Conservation (phyloP, 2,797 vertebrate genomes). For the Falco naumanni region DNA sequence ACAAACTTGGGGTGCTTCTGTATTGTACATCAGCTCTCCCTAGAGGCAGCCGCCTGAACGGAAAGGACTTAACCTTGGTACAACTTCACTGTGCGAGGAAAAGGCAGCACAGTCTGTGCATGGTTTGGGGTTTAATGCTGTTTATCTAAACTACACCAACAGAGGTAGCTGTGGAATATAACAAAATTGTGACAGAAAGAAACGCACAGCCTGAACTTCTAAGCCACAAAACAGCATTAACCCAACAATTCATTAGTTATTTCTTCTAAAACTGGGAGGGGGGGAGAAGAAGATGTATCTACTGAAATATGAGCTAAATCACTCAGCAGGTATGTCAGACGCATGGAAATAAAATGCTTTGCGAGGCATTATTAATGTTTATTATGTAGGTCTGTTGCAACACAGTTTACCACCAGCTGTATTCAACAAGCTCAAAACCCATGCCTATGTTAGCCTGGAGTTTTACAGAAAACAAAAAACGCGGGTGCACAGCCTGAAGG, state of each 20-base stretch:
- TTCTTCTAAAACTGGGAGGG: not conserved
- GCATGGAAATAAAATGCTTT: not conserved
- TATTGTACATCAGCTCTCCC: not conserved
- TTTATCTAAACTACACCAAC: not conserved
- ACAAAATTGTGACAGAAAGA: not conserved
- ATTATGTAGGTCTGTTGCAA: not conserved
- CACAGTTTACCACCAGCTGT: not conserved
- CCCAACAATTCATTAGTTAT: not conserved
- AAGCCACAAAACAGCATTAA: not conserved
- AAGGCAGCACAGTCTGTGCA: not conserved
- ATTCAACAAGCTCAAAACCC: not conserved
- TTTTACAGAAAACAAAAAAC: not conserved
- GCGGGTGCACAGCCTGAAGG: not conserved
- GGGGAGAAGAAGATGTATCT: not conserved
- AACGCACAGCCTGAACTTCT: not conserved
- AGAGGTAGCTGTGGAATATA: not conserved
- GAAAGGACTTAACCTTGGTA: not conserved
- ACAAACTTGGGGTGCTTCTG: rapidly evolving
- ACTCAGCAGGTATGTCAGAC: not conserved
- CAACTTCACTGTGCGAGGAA: not conserved
- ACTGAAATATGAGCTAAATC: not conserved
- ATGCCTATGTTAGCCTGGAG: not conserved
- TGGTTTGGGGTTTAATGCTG: not conserved
- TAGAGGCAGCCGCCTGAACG: not conserved
- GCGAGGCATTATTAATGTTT: not conserved